phyloP scores from a whole-genome alignment of 2,113 vertebrate genomes.

The Scopus umbretta region DNA sequence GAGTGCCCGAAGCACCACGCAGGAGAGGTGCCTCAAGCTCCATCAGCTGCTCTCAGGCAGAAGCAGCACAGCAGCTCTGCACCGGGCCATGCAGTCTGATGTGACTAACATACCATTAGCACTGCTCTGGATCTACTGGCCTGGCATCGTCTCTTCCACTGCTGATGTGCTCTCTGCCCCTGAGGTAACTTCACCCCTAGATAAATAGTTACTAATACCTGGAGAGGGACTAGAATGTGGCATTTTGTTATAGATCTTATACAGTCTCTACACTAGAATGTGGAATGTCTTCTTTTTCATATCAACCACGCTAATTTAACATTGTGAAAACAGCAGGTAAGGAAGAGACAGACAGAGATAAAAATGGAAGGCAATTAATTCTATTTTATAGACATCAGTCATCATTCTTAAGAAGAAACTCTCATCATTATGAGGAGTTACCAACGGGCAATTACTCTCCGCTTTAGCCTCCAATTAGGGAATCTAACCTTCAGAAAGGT shows the following conservation, averaged over 20 bases:
- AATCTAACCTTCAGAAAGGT: not conserved
- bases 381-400: not conserved
- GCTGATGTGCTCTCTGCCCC: not conserved
- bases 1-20: accelerated
- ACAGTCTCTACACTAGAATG: not conserved
- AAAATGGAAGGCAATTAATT: not conserved
- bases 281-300: not conserved
- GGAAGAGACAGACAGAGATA: not conserved
- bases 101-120: not conserved
- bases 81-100: not conserved
- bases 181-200: not conserved
- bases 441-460: not conserved
- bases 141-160: not conserved
- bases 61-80: not conserved
- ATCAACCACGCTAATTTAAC: not conserved
- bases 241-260: not conserved
- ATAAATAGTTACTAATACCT: not conserved
- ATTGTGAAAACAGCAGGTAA: not conserved
- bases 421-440: not conserved
- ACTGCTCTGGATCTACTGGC: not conserved
- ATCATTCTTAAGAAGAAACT: not conserved
- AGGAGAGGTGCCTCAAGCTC: not conserved
- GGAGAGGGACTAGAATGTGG: not conserved
- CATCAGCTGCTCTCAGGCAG: not conserved
- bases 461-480: not conserved